Evolutionary conservation across 2,113 vertebrate genomes (phyloP).

Genomic region (Otis tarda): DNA sequence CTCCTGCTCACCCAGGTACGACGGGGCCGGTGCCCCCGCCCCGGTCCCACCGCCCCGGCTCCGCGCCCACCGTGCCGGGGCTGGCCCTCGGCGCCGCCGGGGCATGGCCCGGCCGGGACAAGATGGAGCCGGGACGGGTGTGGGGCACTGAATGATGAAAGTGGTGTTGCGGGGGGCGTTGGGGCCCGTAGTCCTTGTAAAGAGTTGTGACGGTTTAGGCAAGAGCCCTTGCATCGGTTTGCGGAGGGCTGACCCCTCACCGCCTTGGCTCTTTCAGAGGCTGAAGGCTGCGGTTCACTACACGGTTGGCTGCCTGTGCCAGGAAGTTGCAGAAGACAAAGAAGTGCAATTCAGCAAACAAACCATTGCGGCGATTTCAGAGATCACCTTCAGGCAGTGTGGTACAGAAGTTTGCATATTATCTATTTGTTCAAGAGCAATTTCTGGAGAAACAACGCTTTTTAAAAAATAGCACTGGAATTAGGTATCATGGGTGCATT

Average conservation of each 20-base stretch:
- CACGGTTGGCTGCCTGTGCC: constrained; percentile 81
- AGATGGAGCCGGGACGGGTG: not conserved
- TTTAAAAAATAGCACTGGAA: not conserved
- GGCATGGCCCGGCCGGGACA: not conserved
- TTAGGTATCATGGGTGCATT: not conserved
- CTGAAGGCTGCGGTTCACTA: constrained; percentile 90
- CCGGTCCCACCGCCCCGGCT: too few relatives aligned
- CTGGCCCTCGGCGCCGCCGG: not conserved
- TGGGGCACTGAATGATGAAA: rapidly evolving
- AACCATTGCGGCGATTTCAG: constrained; percentile 83
- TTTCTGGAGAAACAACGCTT: not conserved
- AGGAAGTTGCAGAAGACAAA: constrained; percentile 73
- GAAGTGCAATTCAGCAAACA: constrained; percentile 81
- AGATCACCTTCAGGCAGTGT: constrained; percentile 89
- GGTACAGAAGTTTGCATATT: constrained; percentile 59
- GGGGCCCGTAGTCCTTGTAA: not conserved
- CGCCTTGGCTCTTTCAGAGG: constrained; percentile 71
- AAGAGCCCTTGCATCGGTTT: rapidly evolving
- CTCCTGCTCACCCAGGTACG: not conserved
- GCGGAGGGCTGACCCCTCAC: not conserved
- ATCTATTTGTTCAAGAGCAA: not conserved
- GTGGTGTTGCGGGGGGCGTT: rapidly evolving
- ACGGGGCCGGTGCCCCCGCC: rapidly evolving
- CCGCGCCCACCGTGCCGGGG: not conserved
- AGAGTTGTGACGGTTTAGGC: rapidly evolving